Conservation (phyloP, 2,888 invertebrate genomes). For the Rhaphigaster nebulosa region DNA sequence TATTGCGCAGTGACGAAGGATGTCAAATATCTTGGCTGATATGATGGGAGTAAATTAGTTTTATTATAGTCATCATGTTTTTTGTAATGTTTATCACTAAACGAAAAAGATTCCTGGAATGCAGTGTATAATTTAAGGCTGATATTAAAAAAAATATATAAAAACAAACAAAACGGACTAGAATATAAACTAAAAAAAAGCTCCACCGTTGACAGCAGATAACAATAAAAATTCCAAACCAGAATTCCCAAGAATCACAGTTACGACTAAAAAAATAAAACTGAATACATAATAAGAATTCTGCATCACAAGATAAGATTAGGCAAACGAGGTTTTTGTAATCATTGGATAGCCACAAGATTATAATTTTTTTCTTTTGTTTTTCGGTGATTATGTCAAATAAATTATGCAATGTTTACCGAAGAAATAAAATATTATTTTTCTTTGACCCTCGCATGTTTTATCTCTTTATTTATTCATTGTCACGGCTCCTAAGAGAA, state of each 20-base stretch:
- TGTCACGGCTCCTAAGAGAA: no score
- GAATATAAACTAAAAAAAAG: not conserved
- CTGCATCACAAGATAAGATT: conserved; percentile 13
- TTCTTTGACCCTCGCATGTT: not conserved
- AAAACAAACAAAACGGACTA: not conserved
- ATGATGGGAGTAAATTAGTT: not conserved
- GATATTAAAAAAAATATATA: not conserved
- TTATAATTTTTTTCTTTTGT: not conserved
- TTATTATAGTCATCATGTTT: not conserved
- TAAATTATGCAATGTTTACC: conserved; percentile 3
- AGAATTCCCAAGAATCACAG: conserved; percentile 11
- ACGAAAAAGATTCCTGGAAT: not conserved
- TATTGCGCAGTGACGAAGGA: not conserved
- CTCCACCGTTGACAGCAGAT: not conserved
- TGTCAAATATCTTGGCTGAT: not conserved
- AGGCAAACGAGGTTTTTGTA: not conserved
- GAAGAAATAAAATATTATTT: not conserved
- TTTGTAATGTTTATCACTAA: not conserved
- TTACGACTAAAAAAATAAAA: not conserved
- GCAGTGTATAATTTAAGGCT: not conserved
- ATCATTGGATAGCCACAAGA: not conserved
- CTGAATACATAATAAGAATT: conserved; percentile 13
- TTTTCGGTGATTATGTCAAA: not conserved
- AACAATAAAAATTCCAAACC: conserved; percentile 3
- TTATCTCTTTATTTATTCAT: no score